Evolutionary conservation across 1,140 invertebrate species (phyloP).

Genomic region (Drosophila jambulina): DNA sequence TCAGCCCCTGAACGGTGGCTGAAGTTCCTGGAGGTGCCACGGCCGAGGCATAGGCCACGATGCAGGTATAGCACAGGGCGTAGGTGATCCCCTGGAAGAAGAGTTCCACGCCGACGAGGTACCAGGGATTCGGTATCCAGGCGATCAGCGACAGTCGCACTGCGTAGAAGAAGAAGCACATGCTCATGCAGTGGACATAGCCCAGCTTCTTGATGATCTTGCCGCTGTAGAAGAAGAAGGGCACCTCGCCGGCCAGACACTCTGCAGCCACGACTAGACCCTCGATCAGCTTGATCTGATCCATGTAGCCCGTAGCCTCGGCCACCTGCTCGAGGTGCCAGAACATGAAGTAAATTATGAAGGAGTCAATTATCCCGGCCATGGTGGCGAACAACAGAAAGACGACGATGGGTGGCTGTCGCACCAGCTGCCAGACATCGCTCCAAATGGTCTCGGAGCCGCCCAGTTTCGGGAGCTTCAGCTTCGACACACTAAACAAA

Average conservation of each 20-base stretch:
- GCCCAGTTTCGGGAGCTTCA: slow-evolving; percentile 88
- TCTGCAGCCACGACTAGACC: slow-evolving; percentile 90
- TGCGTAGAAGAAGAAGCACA: slow-evolving; percentile 90
- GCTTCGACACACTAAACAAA: slow-evolving; percentile 87
- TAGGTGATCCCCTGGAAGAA: slow-evolving; percentile 92
- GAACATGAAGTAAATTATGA: slow-evolving; percentile 92
- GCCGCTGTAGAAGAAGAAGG: slow-evolving; percentile 90
- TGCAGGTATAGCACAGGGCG: slow-evolving; percentile 91
- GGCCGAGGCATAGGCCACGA: slow-evolving; percentile 91
- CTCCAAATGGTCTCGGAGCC: slow-evolving; percentile 88
- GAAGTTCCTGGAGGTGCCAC: slow-evolving; percentile 91
- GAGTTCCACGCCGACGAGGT: slow-evolving; percentile 89
- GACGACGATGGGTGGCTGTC: slow-evolving; percentile 87
- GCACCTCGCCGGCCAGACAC: slow-evolving; percentile 90
- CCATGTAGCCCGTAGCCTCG: slow-evolving; percentile 86
- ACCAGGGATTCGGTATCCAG: slow-evolving; percentile 90
- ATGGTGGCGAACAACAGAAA: slow-evolving; percentile 90
- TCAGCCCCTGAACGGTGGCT: slow-evolving; percentile 92
- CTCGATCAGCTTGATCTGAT: slow-evolving; percentile 91
- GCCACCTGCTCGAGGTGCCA: slow-evolving; percentile 92
- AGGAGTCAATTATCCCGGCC: slow-evolving; percentile 91
- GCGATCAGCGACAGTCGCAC: slow-evolving; percentile 89
- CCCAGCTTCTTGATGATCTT: slow-evolving; percentile 89
- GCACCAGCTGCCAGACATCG: slow-evolving; percentile 87
- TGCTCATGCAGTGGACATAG: slow-evolving; percentile 89